A percentile compares a stretch with the other conserved stretches of the same genome.
Conservation (phyloP, 2,888 invertebrate genomes). For the Nemotelus nigrinus region DNA sequence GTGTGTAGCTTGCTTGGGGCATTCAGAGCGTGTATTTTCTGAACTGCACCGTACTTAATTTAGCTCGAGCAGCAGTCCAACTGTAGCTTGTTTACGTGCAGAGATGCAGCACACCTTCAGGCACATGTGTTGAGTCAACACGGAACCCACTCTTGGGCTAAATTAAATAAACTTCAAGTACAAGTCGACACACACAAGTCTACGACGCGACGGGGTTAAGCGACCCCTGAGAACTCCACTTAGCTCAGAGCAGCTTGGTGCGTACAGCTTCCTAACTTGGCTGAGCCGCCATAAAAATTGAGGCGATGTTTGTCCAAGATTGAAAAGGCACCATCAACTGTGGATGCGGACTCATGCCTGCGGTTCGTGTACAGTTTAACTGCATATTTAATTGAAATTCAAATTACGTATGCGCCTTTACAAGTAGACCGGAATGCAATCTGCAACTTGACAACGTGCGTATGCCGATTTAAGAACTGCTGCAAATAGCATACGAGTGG, state of each 20-base stretch:
- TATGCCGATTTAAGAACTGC: conserved; percentile 33
- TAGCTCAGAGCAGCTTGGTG: background rate
- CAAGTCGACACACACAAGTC: too few species aligned
- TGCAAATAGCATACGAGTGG: too few species aligned
- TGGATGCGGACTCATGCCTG: background rate
- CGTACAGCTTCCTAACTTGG: conserved; percentile 18
- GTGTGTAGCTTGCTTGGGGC: background rate
- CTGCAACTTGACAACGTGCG: conserved; percentile 17
- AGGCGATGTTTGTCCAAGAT: conserved; percentile 38
- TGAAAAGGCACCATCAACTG: conserved; percentile 31
- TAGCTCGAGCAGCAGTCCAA: too few species aligned
- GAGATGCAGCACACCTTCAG: too few species aligned
- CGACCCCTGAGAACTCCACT: background rate
- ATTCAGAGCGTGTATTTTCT: too few species aligned
- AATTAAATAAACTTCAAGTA: too few species aligned
- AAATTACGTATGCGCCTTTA: conserved; percentile 38
- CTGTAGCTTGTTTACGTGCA: too few species aligned
- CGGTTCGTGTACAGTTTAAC: conserved; percentile 25
- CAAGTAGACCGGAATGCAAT: conserved; percentile 40
- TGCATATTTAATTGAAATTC: conserved; percentile 41
- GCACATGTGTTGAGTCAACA: too few species aligned
- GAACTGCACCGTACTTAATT: too few species aligned
- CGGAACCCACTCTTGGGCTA: too few species aligned
- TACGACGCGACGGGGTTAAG: conserved; percentile 11
- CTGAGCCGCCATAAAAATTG: conserved; percentile 5